Base-by-base conservation (phyloP, 2,113 vertebrate species). In the Turdus rufiventris region DNA sequence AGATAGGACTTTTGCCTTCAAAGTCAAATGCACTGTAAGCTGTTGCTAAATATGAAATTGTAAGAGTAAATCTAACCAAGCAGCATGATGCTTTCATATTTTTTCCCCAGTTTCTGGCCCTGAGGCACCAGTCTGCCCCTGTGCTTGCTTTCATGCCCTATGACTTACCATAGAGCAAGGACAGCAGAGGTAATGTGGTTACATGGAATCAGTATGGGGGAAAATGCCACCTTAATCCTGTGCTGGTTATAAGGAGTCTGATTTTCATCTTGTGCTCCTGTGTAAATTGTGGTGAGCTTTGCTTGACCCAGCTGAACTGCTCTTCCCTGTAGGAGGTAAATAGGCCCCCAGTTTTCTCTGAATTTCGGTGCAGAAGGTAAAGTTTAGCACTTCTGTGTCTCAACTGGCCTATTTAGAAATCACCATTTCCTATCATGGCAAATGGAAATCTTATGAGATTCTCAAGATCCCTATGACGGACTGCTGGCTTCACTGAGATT, bases 151-250 rank as follows among this genome's bases (percentile, higher is more conserved):
- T 87, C 82, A 28, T 85, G 94, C 82, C 50, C 82, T 96, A 56
- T 93, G 89, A 28, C 16, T 66, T 90, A 18, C 9, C 85, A 93
- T 42, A 95, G 89, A 90, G 88, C 85, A 88, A 93, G 90, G 88
- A 91, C 29, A 94, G 94, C 93, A 88, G 87, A 93, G 62, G 89
- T 91, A 86, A 95, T 94, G 88, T 89, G 87, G 86, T 94, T 74
- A 78, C 74, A 72, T 95, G 91, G 65, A 63, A 82, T 81, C 33
- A 51, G 10, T 51, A 67, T 18, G 76, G 51, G 79, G 67, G 34
- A 12, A 81, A 94, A 66, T 1, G 12, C 12, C 25, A 43, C 36
- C 66, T 80, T 74, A 76, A 86, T 79, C 66, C 71, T 11, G 6
- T 51, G 40, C 65, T 66, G 63, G 75, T 47, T 85, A 51, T 33